Evolutionary conservation across 2,797 vertebrate species (phyloP).

Genomic region (Siniperca undulata): DNA sequence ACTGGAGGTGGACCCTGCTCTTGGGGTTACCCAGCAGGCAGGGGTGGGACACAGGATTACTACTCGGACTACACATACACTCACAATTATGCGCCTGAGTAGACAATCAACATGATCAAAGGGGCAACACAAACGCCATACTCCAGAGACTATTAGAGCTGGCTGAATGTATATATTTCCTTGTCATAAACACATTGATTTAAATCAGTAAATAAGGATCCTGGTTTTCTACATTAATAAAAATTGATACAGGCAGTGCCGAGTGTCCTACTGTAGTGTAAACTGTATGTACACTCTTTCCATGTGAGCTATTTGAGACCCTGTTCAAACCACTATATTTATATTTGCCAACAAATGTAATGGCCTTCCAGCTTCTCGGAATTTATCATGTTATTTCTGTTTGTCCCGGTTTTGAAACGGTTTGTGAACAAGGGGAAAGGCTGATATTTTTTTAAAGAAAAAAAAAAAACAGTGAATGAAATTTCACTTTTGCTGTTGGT

Average conservation of each 20-base stretch:
- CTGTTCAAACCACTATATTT: slow-evolving; percentile 91
- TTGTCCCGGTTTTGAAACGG: slow-evolving; percentile 80
- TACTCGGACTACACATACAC: slow-evolving; percentile 85
- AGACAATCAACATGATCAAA: slow-evolving; percentile 74
- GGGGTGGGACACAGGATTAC: slow-evolving; percentile 80
- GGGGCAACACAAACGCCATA: slow-evolving; percentile 60
- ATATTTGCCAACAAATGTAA: slow-evolving; percentile 88
- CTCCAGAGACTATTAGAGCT: slow-evolving; percentile 79
- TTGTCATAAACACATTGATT: slow-evolving; percentile 83
- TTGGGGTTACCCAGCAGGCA: slow-evolving; percentile 84
- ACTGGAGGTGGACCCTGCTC: slow-evolving; percentile 76
- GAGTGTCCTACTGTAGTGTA: slow-evolving; percentile 81
- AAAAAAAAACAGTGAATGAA: slow-evolving; percentile 72
- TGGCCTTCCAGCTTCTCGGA: slow-evolving; percentile 83
- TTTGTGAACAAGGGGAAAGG: slow-evolving; percentile 85
- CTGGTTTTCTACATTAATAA: slow-evolving; percentile 86
- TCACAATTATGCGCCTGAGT: slow-evolving; percentile 82
- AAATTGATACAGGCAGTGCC: slow-evolving; percentile 82
- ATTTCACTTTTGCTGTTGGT: slow-evolving; percentile 83
- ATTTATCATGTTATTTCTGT: slow-evolving; percentile 80
- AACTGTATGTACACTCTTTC: slow-evolving; percentile 84
- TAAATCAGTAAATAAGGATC: slow-evolving; percentile 71
- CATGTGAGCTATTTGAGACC: slow-evolving; percentile 84
- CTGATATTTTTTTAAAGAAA: slow-evolving; percentile 89
- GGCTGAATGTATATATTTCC: slow-evolving; percentile 88